A percentile compares a stretch with the other conserved stretches of the same genome.
phyloP scores from a whole-genome alignment of 2,888 invertebrate genomes.

The Eupithecia subumbrata region DNA sequence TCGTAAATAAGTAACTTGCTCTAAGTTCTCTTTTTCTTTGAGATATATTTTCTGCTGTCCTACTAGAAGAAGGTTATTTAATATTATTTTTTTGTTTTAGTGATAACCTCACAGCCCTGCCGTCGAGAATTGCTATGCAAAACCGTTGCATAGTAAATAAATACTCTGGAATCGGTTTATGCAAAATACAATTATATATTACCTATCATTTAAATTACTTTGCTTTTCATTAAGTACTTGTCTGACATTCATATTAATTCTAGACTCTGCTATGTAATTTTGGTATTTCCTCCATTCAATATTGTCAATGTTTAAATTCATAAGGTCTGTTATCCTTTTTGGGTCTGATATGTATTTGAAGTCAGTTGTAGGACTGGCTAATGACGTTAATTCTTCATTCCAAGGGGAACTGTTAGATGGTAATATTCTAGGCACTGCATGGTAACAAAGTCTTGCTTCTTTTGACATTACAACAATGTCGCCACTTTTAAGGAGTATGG shows the following conservation, averaged over 20 bases:
- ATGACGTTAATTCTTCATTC: constrained; percentile 56
- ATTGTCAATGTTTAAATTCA: constrained; percentile 57
- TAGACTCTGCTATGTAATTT: constrained; percentile 87
- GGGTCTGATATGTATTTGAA: constrained; percentile 60
- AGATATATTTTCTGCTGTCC: background rate
- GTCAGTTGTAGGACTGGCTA: constrained; percentile 29
- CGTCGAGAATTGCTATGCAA: constrained; percentile 42
- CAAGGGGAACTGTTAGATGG: constrained; percentile 77
- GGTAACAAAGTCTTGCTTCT: constrained; percentile 93
- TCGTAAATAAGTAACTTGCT: background rate
- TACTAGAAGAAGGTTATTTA: background rate
- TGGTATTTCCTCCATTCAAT: constrained; percentile 82
- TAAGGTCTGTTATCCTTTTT: constrained; percentile 46
- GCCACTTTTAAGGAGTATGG: constrained; percentile 92
- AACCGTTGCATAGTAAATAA: constrained; percentile 25
- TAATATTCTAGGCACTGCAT: constrained; percentile 96
- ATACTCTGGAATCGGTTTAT: background rate
- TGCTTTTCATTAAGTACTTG: constrained; percentile 91
- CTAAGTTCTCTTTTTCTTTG: background rate
- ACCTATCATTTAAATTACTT: constrained; percentile 60
- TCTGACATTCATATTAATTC: constrained; percentile 97
- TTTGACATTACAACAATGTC: constrained; percentile 96
- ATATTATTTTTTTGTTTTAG: constrained; percentile 55
- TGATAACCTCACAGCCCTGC: constrained; percentile 66
- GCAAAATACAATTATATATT: constrained; percentile 26